phyloP scores from a whole-genome alignment of 2,888 invertebrate genomes.

The Azorinus chamasolen region DNA sequence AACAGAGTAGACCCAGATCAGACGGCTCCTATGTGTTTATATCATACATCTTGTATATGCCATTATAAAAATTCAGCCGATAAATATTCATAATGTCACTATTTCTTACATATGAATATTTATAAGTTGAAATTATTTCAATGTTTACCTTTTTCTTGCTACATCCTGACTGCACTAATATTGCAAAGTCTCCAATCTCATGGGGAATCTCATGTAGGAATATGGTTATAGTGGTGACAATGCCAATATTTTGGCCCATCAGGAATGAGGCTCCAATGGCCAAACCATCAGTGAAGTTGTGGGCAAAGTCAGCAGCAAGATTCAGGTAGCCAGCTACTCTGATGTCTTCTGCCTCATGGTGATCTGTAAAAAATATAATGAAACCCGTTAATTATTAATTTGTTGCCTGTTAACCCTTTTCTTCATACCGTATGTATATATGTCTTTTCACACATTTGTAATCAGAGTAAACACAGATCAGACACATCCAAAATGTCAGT shows the following conservation, averaged over 20 bases:
- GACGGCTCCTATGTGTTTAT: no score
- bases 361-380: no score
- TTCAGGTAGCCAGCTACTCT: slow-evolving; percentile 98
- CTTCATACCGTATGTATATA: neutral
- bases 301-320: slow-evolving; percentile 98
- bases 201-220: slow-evolving; percentile 99
- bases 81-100: no score
- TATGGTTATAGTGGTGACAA: slow-evolving; percentile 97
- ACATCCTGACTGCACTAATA: slow-evolving; percentile 98
- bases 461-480: no score
- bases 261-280: slow-evolving; percentile 99
- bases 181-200: slow-evolving; percentile 99
- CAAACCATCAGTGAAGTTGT: slow-evolving; percentile 99
- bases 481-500: no score
- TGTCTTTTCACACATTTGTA: slow-evolving; percentile 3
- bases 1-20: no score
- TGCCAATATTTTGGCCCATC: slow-evolving; percentile 91
- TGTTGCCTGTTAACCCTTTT: neutral
- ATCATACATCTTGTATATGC: no score
- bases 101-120: no score
- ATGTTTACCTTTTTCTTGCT: slow-evolving; percentile 91
- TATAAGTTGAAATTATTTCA: no score
- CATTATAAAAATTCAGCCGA: no score
- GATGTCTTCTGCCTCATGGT: slow-evolving; percentile 85
- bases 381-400: neutral